Conservation (phyloP, 2,797 vertebrate species). For the Malurus leucopterus region DNA sequence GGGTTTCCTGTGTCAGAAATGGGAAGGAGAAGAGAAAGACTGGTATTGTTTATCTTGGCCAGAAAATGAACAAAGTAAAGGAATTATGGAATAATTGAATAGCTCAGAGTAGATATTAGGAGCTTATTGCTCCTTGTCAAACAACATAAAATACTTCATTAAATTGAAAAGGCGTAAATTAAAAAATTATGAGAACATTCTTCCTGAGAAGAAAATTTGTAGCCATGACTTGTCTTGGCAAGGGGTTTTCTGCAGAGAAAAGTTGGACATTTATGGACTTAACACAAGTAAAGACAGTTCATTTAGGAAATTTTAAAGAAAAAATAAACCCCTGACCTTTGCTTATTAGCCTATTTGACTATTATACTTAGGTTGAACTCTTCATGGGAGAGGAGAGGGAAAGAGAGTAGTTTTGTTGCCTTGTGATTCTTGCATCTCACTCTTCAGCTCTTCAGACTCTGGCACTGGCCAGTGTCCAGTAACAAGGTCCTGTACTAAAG, state of each 20-base stretch:
- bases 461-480: not conserved
- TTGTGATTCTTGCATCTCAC: not conserved
- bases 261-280: not conserved
- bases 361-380: not conserved
- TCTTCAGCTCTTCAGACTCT: not conserved
- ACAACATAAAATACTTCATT: not conserved
- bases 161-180: not conserved
- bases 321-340: not conserved
- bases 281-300: not conserved
- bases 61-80: not conserved
- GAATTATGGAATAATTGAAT: not conserved
- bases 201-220: not conserved
- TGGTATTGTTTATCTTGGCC: not conserved
- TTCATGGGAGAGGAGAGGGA: not conserved
- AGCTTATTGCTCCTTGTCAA: not conserved
- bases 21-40: not conserved
- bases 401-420: not conserved
- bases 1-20: not conserved
- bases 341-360: not conserved
- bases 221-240: not conserved
- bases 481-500: not conserved
- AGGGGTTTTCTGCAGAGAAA: not conserved
- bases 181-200: not conserved
- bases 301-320: not conserved
- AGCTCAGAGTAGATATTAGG: not conserved